These are phyloP conservation scores for Tamias sibiricus DNA, from an alignment of 2,113 vertebrate genomes.

Conservation along the genomic window DNA sequence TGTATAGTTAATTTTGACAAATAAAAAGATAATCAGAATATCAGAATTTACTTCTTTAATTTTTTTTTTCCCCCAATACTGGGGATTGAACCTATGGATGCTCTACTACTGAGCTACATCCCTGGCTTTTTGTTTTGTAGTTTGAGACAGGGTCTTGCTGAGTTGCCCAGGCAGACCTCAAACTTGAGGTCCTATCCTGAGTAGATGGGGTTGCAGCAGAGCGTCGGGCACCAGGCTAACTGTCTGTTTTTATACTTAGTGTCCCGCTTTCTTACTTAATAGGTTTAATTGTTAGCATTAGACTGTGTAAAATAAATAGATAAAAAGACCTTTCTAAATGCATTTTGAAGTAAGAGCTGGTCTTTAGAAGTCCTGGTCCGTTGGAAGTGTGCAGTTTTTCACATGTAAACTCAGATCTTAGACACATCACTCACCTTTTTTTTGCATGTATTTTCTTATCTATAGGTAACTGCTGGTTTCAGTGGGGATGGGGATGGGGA, in stretches of 20 bases:
- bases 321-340: too few relatives aligned
- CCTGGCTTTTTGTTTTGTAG: neutral
- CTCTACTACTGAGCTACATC: neutral
- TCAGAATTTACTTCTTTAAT: neutral
- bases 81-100: neutral
- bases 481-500: neutral
- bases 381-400: neutral
- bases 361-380: neutral
- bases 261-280: neutral
- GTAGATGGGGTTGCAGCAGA: too few relatives aligned
- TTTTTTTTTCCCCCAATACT: neutral
- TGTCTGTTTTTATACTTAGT: neutral
- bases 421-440: too few relatives aligned
- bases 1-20: neutral
- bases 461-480: neutral
- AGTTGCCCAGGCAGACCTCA: neutral
- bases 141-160: neutral
- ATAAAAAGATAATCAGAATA: neutral
- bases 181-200: neutral
- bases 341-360: neutral
- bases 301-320: neutral
- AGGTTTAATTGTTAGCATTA: neutral
- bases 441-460: neutral
- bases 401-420: neutral
- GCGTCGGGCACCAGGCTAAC: neutral